Evolutionary conservation across 2,888 invertebrate species (phyloP).

Genomic region (Boloria selene): DNA sequence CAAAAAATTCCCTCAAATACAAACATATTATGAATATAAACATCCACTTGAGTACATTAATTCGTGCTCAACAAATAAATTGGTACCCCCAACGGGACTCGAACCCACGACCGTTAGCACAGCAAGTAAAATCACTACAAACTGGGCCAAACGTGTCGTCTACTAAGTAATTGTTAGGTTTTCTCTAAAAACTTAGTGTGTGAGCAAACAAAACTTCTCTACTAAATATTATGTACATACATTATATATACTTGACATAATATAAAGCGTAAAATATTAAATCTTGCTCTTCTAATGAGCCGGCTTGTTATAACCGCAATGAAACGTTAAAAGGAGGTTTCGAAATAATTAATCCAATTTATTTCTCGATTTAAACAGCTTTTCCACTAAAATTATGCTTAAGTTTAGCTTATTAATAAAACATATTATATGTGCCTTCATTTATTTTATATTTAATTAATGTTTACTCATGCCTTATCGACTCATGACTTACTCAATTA

Average conservation of each 20-base stretch:
- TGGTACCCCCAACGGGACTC: too few relatives aligned
- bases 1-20: too few relatives aligned
- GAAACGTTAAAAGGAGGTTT: constrained; percentile 9
- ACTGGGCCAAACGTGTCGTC: too few relatives aligned
- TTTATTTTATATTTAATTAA: not conserved
- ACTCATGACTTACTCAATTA: too few relatives aligned
- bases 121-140: too few relatives aligned
- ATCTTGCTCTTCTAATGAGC: constrained; percentile 14
- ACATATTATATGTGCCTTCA: not conserved
- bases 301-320: constrained; percentile 12
- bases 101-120: too few relatives aligned
- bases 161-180: too few relatives aligned
- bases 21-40: too few relatives aligned
- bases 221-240: constrained; percentile 1
- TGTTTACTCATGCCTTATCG: too few relatives aligned
- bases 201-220: constrained; percentile 3
- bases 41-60: too few relatives aligned
- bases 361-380: constrained; percentile 6
- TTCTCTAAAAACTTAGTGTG: not conserved
- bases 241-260: constrained; percentile 3
- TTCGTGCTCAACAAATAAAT: too few relatives aligned
- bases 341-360: constrained; percentile 11
- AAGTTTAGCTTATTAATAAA: not conserved
- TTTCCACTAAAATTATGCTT: not conserved
- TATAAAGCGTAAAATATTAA: constrained; percentile 10